Conservation (phyloP, 2,113 vertebrate genomes). For the Ptychochromis oligacanthus region DNA sequence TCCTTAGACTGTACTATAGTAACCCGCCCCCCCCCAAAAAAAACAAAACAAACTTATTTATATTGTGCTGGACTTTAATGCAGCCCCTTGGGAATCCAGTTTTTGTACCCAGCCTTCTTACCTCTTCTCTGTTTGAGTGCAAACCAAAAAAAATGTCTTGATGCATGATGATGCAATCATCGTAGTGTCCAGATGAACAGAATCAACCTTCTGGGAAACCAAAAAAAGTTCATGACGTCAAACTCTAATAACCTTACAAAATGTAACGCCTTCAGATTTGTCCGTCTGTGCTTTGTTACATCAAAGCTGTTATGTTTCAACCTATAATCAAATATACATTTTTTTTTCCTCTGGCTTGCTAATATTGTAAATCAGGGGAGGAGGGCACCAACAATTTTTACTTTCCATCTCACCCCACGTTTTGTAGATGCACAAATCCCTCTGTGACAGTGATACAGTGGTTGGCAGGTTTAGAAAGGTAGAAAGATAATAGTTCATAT, state of each 20-base stretch:
- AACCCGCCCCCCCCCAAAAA: no score
- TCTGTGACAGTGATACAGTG: fast-evolving
- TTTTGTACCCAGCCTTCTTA: no score
- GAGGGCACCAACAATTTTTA: background rate
- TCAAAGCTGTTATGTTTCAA: background rate
- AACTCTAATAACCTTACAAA: background rate
- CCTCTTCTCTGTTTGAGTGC: no score
- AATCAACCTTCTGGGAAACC: no score
- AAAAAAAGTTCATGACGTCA: no score
- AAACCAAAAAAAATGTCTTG: background rate
- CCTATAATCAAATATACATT: background rate
- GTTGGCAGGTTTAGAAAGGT: background rate
- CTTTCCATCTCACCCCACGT: background rate
- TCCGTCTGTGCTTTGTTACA: fast-evolving
- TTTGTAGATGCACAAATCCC: background rate
- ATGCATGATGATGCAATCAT: no score
- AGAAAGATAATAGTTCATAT: background rate
- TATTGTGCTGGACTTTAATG: background rate
- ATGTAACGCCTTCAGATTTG: background rate
- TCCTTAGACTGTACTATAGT: background rate
- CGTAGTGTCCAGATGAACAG: no score
- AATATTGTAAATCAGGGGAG: background rate
- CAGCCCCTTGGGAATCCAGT: background rate
- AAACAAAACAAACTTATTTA: background rate
- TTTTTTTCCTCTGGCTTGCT: fast-evolving